Conservation (phyloP, 2,113 vertebrate species). For the Nannobrachium achirus region DNA sequence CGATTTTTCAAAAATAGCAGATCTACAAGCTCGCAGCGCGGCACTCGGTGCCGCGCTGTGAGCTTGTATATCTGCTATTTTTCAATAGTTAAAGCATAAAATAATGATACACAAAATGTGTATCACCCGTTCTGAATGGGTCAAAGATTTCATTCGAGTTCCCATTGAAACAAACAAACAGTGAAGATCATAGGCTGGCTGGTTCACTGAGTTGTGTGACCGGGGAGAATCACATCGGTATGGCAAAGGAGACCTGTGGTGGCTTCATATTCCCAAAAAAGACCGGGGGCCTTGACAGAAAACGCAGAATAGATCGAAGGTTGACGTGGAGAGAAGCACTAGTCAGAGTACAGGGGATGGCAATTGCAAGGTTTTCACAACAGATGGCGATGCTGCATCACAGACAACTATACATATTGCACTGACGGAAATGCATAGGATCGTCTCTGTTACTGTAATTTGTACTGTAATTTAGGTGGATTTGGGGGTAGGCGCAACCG, state of each 20-base stretch:
- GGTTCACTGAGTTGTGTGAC: constrained; percentile 75
- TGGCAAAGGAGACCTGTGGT: constrained; percentile 43
- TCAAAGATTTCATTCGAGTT: constrained; percentile 65
- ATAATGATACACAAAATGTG: too few species aligned
- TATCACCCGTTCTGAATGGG: too few species aligned
- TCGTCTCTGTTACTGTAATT: constrained; percentile 49
- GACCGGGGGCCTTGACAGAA: constrained; percentile 47
- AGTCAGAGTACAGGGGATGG: constrained; percentile 52
- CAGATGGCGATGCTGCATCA: constrained; percentile 75
- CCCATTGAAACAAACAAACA: constrained; percentile 66
- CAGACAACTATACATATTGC: constrained; percentile 67
- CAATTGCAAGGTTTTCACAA: constrained; percentile 67
- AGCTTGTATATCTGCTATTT: too few species aligned
- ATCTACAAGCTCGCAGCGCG: too few species aligned
- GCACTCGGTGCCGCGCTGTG: too few species aligned
- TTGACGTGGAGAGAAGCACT: constrained; percentile 39
- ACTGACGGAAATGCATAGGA: constrained; percentile 71
- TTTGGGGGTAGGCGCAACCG: constrained; percentile 25
- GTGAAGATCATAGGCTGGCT: constrained; percentile 73
- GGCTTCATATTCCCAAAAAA: constrained; percentile 54
- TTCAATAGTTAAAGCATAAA: too few species aligned
- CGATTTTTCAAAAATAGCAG: too few species aligned
- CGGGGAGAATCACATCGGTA: constrained; percentile 58
- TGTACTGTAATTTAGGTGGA: constrained; percentile 47
- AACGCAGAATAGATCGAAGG: constrained; percentile 29